Evolutionary conservation across 1,140 invertebrate genomes (phyloP).

Genomic region (Eciton burchellii): DNA sequence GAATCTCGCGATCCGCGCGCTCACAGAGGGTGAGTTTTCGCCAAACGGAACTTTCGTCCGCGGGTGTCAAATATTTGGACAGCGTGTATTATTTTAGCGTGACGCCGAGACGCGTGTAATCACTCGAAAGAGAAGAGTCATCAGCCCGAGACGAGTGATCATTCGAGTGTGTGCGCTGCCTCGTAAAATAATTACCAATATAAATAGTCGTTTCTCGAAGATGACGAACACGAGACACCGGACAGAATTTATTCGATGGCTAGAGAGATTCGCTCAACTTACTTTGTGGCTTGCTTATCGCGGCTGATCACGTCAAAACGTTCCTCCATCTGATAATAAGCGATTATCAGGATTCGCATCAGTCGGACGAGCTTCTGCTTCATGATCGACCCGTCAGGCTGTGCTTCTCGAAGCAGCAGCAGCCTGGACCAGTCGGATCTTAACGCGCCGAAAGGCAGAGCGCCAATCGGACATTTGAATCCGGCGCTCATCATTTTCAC

Average conservation of each 20-base stretch:
- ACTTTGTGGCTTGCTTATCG: neutral
- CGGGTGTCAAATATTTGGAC: conserved; percentile 39
- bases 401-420: conserved; percentile 62
- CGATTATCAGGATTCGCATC: conserved; percentile 67
- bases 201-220: neutral
- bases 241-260: neutral
- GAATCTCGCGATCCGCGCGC: conserved; percentile 50
- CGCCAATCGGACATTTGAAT: conserved; percentile 47
- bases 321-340: conserved; percentile 63
- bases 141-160: neutral
- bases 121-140: neutral
- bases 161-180: neutral
- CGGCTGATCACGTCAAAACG: neutral
- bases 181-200: neutral
- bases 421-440: conserved; percentile 74
- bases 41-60: conserved; percentile 33
- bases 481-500: conserved; percentile 53
- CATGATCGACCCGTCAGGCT: conserved; percentile 64
- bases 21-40: conserved; percentile 39
- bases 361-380: conserved; percentile 66
- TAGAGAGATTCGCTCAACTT: neutral
- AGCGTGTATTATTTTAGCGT: conserved; percentile 25
- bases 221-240: neutral
- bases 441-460: conserved; percentile 69
- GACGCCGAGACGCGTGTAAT: conserved; percentile 12